Base-by-base conservation (phyloP, 2,797 vertebrate genomes). In the Momotus momota region DNA sequence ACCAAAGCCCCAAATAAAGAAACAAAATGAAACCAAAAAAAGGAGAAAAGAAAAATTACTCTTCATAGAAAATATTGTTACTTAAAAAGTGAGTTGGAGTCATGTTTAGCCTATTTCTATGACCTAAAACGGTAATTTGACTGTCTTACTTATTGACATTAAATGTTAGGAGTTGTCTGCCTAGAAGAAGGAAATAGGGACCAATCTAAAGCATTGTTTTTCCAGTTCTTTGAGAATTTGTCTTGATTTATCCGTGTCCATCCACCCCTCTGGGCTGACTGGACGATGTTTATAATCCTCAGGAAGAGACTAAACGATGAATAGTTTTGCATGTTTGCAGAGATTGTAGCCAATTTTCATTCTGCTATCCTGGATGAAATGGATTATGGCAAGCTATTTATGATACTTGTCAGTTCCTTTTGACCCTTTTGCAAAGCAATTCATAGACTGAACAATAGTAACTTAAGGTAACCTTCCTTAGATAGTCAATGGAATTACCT, bases 21-120 rank as follows among this genome's bases (percentile, higher is more conserved):
- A 49, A 58, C 2, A 23, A 85, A 83, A 49, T 1, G 20, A 57
- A 58, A 15, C 2, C 17, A 43, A 12, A 21, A 21, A 22, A 43
- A 2, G 19, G 2, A 21, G 0, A n/a, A 14, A 48, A 55, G 1
- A 43, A 88, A 81, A 79, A 40, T 7, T 0, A 4, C 1, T 51
- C 3, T 46, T 84, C 5, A 21, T 19, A 69, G 12, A 73, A 88
- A 38, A 31, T 33, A n/a, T 21, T 41, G 13, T 33, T 4, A 57
- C 25, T 33, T 78, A 77, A 86, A 81, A 49, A 55, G 46, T 31
- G 10, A 85, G 2, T 40, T 81, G 46, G 12, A 60, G 13, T 67
- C 84, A 74, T 27, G 3, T 1, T 51, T 18, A 85, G 4, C 3
- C 2, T 64, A 23, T 64, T 77, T 90, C 5, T 86, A 4, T 23